These are phyloP conservation scores for Limenitis camilla DNA, from an alignment of 2,888 invertebrate genomes.

Conservation along the genomic window DNA sequence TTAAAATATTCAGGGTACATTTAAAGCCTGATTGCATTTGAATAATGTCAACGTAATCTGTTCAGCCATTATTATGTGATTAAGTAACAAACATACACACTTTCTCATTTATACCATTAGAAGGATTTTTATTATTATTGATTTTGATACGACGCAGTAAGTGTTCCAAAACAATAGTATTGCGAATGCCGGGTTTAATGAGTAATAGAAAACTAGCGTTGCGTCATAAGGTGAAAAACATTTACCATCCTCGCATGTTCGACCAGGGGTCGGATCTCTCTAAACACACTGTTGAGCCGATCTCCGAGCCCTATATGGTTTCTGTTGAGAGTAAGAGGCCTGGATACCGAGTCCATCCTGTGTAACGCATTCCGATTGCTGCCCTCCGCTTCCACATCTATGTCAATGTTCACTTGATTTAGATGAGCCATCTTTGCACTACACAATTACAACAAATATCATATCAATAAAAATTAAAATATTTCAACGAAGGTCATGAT, in stretches of 20 bases:
- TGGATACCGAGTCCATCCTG: conserved; percentile 51
- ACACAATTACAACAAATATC: conserved; percentile 10
- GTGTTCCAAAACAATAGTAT: neutral
- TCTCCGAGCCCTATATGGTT: conserved; percentile 60
- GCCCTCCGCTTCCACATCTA: conserved; percentile 53
- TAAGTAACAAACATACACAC: no score
- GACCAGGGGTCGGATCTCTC: conserved; percentile 79
- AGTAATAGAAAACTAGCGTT: conserved; percentile 1
- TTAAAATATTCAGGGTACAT: neutral
- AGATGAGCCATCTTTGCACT: conserved; percentile 50
- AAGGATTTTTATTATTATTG: neutral
- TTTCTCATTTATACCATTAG: no score
- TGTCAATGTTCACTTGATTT: conserved; percentile 61
- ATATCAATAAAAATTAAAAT: conserved; percentile 27
- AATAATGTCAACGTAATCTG: neutral
- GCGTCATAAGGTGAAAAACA: conserved; percentile 15
- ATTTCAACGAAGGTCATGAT: conserved; percentile 31
- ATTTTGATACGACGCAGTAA: neutral
- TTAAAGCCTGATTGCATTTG: neutral
- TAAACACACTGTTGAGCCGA: conserved; percentile 65
- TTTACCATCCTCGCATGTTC: conserved; percentile 75
- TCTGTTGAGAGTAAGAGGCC: conserved; percentile 45
- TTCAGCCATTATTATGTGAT: no score
- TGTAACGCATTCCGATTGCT: conserved; percentile 45
- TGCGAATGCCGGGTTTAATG: neutral